Base-by-base conservation (phyloP, 1,140 invertebrate genomes). In the Polyergus mexicanus region DNA sequence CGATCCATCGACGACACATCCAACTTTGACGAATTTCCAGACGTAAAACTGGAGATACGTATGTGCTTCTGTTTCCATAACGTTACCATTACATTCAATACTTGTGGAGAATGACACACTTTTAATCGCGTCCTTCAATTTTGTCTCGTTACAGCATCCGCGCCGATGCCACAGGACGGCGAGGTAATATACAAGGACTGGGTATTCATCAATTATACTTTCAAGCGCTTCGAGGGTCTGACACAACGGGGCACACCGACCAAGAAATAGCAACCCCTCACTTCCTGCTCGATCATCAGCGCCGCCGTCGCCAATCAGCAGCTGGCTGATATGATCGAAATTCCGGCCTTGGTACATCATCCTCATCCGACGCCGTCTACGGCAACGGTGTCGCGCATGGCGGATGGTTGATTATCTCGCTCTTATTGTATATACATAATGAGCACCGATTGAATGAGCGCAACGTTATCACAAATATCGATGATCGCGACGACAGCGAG, bases 151-250 rank as follows among this genome's bases (percentile, higher is more conserved):
- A 56, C 95, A 98, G 97, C 98, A 90, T 97, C 98, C 84, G 97
- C 97, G 72, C 97, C 98, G 32, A 96, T 97, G 93, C 96, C 97
- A 60, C 97, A 97, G 94, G 97, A 98, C 91, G 97, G 97, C 71
- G 98, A 98, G 94, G 97, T 97, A 84, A 97, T 97, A 87, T 98
- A 98, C 95, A 99, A 99, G 95, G 99, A 99, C 95, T 99, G 98
- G 99, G 99, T 99, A 71, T 99, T 99, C 95, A 99, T 99, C 92
- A 99, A 99, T 95, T 99, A 99, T 95, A 99, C 99, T 84, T 99
- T 99, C 96, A 99, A 99, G 95, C 96, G 99, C 87, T 99, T 99
- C 94, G 99, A 99, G 95, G 99, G 98, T 63, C 96, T 99, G 51
- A 99, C 98, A 25, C 98, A 98, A 93, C 96, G 98, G 88, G 98